phyloP scores from a whole-genome alignment of 2,113 vertebrate species.

The Salvelinus namaycush region DNA sequence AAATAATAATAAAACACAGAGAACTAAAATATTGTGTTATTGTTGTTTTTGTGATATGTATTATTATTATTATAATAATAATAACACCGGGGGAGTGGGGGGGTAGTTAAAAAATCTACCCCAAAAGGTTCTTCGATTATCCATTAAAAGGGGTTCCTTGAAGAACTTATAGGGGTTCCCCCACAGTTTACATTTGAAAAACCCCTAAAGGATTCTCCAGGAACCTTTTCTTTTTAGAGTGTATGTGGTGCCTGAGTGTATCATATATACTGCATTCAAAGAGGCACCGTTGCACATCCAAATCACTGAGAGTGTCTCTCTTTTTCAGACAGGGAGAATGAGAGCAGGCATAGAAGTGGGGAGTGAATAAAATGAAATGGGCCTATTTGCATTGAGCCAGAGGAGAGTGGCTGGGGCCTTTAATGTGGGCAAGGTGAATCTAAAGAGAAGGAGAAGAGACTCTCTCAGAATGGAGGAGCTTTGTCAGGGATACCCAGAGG shows the following conservation, averaged over 20 bases:
- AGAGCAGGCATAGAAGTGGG: conserved; percentile 13
- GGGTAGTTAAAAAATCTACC: no score
- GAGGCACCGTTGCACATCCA: not conserved
- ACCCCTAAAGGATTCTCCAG: no score
- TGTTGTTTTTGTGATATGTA: no score
- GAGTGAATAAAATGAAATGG: conserved; percentile 52
- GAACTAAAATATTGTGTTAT: no score
- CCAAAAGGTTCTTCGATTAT: no score
- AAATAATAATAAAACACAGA: no score
- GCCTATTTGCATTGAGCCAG: conserved; percentile 54
- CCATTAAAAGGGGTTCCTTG: no score
- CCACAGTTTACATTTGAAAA: no score
- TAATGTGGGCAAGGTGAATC: conserved; percentile 20
- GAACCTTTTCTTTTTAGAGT: no score
- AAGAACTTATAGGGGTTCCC: no score
- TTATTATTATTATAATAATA: no score
- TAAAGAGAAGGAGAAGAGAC: conserved; percentile 21
- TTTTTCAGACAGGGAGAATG: conserved; percentile 29
- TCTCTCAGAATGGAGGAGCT: not conserved
- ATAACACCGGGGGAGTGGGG: no score
- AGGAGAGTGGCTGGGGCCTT: conserved; percentile 22
- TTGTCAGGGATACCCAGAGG: conserved; percentile 1
- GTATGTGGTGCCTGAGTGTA: conserved; percentile 9
- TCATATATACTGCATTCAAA: conserved; percentile 25
- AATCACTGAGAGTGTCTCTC: conserved; percentile 31